phyloP scores from a whole-genome alignment of 2,113 vertebrate genomes.

The Pelodiscus sinensis region DNA sequence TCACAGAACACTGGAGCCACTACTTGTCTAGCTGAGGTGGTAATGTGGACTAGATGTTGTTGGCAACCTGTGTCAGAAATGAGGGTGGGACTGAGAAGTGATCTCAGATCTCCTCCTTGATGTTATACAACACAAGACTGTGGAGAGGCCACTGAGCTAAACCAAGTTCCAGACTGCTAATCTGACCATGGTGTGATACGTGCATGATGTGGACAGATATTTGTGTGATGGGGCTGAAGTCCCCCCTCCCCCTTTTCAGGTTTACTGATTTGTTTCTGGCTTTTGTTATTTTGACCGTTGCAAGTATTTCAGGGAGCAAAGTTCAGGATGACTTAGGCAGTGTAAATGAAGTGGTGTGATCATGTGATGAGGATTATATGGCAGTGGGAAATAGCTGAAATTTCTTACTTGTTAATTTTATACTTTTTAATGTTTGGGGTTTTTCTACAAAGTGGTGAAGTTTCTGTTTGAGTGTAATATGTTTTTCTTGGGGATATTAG shows the following conservation, averaged over 20 bases:
- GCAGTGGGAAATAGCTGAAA: not conserved
- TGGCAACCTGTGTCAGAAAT: not conserved
- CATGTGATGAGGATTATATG: not conserved
- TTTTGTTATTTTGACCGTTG: not conserved
- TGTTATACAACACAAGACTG: not conserved
- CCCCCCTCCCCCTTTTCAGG: not conserved
- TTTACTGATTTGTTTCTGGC: not conserved
- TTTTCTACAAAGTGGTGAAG: not conserved
- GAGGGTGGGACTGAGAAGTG: not conserved
- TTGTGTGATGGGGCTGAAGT: not conserved
- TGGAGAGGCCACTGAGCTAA: fast-evolving
- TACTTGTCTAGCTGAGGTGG: not conserved
- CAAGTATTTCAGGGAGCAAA: not conserved
- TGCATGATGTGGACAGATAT: not conserved
- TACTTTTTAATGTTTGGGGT: not conserved
- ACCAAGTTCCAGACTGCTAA: not conserved
- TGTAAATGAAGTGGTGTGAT: not conserved
- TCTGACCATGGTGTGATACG: fast-evolving
- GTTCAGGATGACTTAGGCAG: not conserved
- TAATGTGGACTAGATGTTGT: fast-evolving
- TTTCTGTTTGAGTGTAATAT: not conserved
- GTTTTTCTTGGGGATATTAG: not conserved
- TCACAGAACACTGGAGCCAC: not conserved
- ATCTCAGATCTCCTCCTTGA: not conserved
- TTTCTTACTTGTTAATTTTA: not conserved